Evolutionary conservation across 2,113 vertebrate species (phyloP).

Genomic region (Daphoenositta chrysoptera): DNA sequence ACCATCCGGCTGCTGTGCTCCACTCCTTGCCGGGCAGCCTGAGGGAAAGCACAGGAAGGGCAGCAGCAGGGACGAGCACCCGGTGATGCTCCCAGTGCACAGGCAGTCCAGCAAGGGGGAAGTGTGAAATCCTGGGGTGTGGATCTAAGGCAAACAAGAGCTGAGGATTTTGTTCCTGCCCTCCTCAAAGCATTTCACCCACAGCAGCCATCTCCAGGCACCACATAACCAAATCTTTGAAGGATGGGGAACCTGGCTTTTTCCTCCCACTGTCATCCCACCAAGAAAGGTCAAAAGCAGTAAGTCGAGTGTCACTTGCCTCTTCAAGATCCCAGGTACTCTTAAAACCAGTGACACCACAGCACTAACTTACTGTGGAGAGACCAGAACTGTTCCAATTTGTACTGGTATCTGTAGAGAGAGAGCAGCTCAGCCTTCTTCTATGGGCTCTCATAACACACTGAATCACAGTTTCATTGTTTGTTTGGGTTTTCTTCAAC

Average conservation of each 20-base stretch:
- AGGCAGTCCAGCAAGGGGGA: neutral
- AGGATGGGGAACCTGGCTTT: neutral
- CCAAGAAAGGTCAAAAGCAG: neutral
- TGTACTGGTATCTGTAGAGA: neutral
- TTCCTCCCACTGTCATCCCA: neutral
- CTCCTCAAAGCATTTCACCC: neutral
- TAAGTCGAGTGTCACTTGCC: neutral
- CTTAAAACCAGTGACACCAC: neutral
- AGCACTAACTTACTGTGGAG: neutral
- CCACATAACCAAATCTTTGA: neutral
- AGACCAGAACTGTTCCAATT: neutral
- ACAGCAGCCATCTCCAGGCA: neutral
- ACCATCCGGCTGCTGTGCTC: neutral
- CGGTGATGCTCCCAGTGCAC: fast-evolving
- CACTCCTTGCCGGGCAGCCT: fast-evolving
- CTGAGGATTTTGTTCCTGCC: neutral
- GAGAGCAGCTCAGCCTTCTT: neutral
- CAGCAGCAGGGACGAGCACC: fast-evolving
- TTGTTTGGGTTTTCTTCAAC: neutral
- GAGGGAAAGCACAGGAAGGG: neutral
- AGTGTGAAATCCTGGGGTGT: neutral
- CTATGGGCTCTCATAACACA: neutral
- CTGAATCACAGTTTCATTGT: neutral
- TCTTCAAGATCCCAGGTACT: neutral
- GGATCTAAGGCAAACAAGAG: neutral